Evolutionary conservation across 2,797 vertebrate species (phyloP), one percentile per base, ranked within the genome.

Genomic region (Pterois miles): DNA sequence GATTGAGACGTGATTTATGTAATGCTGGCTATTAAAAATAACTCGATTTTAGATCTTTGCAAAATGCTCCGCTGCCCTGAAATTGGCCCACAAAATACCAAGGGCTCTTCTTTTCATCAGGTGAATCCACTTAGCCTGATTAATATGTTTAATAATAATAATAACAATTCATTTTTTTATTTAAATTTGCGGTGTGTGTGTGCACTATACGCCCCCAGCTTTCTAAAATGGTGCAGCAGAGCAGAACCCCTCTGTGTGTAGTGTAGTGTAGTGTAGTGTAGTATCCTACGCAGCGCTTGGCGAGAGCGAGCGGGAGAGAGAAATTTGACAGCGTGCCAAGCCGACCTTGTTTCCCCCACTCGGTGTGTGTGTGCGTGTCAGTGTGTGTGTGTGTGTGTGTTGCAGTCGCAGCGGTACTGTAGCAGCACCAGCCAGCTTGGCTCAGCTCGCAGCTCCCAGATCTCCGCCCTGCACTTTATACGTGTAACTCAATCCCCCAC

Each of bases 311-410:
- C 76, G 36, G 48, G 67, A 85, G 83, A 86, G 81, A 91, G 73
- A 90, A 88, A 85, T 92, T 86, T 93, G 92, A 92, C 82, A 77
- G 82, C 74, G 75, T 85, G 90, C 92, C 92, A 93, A 89, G 87
- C 33, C 87, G 85, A 93, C 93, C 92, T 93, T 87, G 23, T 91
- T 93, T 93, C 91, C 91, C 92, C 89, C 74, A 58, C 77, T 83
- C 23, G 5, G 71, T 72, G 71, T 76, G 50, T 59, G 76, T 68
- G 69, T 57, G 79, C 65, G 71, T 34, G 80, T 18, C n/a, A n/a
- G 65, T 54, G 80, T 58, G 74, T 57, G 65, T 25, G 59, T 38
- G 25, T 66, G 84, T 74, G 84, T 84, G 83, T 81, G 79, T 81
- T 90, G 90, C 87, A 92, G 80, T 84, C 74, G 23, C 89, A 88